These are phyloP conservation scores for Hirundo rustica DNA, from an alignment of 2,797 vertebrate genomes.

Conservation along the genomic window DNA sequence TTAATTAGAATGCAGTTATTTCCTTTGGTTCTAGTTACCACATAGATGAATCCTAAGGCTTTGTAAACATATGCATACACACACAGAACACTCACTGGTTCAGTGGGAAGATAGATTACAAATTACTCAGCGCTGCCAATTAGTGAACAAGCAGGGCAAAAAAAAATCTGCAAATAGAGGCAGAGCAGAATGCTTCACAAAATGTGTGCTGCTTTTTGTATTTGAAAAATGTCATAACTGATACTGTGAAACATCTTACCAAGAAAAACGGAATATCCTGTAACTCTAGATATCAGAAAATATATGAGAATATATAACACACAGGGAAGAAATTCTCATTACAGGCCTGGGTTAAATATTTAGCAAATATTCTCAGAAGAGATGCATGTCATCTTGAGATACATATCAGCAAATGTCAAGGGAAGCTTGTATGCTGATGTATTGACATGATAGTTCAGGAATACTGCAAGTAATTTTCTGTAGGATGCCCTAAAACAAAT, in stretches of 20 bases:
- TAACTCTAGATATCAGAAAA: background rate
- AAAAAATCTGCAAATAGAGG: background rate
- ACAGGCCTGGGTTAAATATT: background rate
- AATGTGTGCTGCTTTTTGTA: background rate
- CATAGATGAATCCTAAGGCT: conserved; percentile 16
- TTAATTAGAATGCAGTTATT: conserved; percentile 39
- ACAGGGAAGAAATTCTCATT: background rate
- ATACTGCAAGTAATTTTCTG: background rate
- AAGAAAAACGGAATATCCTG: background rate
- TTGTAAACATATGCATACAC: conserved; percentile 30
- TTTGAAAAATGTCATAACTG: background rate
- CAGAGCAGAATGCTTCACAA: conserved; percentile 13
- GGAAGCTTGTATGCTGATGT: background rate
- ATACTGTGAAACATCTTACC: background rate
- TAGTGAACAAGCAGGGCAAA: conserved; percentile 22
- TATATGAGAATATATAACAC: background rate
- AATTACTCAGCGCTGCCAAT: conserved; percentile 48
- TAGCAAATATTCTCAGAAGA: background rate
- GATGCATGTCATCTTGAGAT: background rate
- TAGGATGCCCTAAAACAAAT: background rate
- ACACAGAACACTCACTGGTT: conserved; percentile 20
- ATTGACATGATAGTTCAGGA: background rate
- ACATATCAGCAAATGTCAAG: background rate
- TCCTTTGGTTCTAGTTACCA: conserved; percentile 44
- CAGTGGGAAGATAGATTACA: conserved; percentile 42